Conservation (phyloP, 64 coral and sea anemone genomes). For the Exaiptasia diaphana region DNA sequence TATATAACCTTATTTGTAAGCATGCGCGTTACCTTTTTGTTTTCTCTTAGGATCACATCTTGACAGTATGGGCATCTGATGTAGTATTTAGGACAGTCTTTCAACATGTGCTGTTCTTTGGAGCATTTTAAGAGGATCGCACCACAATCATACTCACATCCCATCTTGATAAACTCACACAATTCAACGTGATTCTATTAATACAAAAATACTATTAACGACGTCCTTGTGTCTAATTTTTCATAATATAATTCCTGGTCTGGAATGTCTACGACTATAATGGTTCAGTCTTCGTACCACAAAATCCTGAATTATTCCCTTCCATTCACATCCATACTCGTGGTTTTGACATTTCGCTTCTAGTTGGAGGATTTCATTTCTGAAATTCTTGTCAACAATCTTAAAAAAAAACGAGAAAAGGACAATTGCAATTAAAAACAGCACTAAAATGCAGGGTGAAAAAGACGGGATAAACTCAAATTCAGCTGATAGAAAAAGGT, state of each 20-base stretch:
- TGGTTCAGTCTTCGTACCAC: too few species aligned
- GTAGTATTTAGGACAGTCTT: slow-evolving; percentile 85
- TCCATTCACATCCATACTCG: slow-evolving; percentile 89
- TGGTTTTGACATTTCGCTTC: slow-evolving; percentile 71
- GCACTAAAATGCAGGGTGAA: too few species aligned
- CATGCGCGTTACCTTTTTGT: slow-evolving; percentile 99
- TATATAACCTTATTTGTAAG: too few species aligned
- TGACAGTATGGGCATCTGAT: slow-evolving; percentile 83
- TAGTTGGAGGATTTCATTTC: slow-evolving; percentile 67
- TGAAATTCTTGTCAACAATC: slow-evolving; percentile 53
- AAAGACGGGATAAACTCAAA: too few species aligned
- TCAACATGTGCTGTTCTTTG: slow-evolving; percentile 80
- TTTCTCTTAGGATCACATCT: slow-evolving; percentile 75
- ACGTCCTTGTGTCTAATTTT: too few species aligned
- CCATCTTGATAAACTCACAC: slow-evolving; percentile 74
- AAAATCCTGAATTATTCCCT: slow-evolving; percentile 8
- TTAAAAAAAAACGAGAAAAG: too few species aligned
- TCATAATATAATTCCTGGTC: too few species aligned
- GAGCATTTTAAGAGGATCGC: slow-evolving; percentile 81
- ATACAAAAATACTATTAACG: too few species aligned
- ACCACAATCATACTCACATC: slow-evolving; percentile 83
- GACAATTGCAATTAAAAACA: too few species aligned
- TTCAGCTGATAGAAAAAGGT: too few species aligned
- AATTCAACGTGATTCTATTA: slow-evolving; percentile 55
- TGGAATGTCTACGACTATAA: too few species aligned